Conservation (phyloP, 2,888 invertebrate genomes). For the Nomada fabriciana region DNA sequence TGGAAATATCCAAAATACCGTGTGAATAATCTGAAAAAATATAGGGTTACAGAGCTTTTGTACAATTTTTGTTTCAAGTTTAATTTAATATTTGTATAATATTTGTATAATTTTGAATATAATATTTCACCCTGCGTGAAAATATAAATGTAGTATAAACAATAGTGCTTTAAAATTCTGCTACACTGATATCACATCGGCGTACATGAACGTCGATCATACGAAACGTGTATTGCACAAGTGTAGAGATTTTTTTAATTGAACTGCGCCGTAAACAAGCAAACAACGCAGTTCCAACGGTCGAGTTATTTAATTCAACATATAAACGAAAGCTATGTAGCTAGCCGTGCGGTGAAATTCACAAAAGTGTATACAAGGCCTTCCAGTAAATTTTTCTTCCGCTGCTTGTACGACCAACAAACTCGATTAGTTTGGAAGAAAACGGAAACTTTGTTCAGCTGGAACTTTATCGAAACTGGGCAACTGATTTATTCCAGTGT, state of each 20-base stretch:
- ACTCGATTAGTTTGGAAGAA: conserved; percentile 5
- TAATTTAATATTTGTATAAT: no score
- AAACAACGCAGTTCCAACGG: conserved; percentile 6
- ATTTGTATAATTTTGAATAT: no score
- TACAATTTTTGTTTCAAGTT: no score
- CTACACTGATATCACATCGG: not conserved
- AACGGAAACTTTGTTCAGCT: conserved; percentile 4
- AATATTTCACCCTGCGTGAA: no score
- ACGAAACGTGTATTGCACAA: not conserved
- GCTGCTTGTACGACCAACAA: not conserved
- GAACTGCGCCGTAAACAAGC: conserved; percentile 9
- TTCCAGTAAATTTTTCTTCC: conserved; percentile 1
- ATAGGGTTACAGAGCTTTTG: no score
- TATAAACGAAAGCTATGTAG: conserved; percentile 31
- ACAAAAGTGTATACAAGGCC: not conserved
- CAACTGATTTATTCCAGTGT: not conserved
- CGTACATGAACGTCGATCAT: not conserved
- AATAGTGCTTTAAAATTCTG: not conserved
- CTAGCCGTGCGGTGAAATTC: conserved; percentile 6
- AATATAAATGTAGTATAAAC: not conserved
- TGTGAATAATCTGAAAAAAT: no score
- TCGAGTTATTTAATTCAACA: conserved; percentile 16
- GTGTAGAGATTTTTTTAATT: conserved; percentile 19
- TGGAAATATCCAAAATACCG: no score
- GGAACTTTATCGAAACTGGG: not conserved